A percentile compares a stretch with the other conserved stretches of the same genome.
These are phyloP conservation scores for Neotoxoptera formosana DNA, from an alignment of 1,140 invertebrate species.

Conservation along the genomic window DNA sequence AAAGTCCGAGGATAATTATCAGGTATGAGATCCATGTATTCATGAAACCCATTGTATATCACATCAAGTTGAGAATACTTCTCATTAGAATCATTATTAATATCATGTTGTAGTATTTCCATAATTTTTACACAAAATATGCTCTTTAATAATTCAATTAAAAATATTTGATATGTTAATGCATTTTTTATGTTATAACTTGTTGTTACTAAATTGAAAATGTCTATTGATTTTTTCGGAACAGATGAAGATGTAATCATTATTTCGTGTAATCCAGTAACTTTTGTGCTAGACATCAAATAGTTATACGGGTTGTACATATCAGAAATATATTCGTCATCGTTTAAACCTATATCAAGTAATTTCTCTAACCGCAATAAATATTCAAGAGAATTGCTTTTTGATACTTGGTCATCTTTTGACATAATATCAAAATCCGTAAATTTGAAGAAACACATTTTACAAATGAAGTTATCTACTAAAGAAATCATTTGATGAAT, in stretches of 20 bases:
- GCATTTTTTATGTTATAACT: neutral
- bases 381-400: neutral
- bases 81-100: neutral
- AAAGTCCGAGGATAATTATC: neutral
- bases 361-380: neutral
- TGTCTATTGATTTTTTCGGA: neutral
- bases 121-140: neutral
- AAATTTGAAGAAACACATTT: neutral
- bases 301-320: neutral
- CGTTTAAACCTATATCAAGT: neutral
- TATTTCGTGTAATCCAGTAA: neutral
- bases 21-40: neutral
- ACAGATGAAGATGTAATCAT: neutral
- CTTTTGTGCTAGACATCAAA: neutral
- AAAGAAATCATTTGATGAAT: neutral
- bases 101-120: neutral
- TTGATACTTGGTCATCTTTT: too few relatives aligned
- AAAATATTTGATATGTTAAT: neutral
- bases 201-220: neutral
- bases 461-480: neutral
- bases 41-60: neutral
- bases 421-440: too few relatives aligned
- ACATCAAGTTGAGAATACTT: neutral
- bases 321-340: neutral
- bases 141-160: neutral